A percentile compares a stretch with the other conserved stretches of the same genome.
These are phyloP conservation scores for Acromyrmex charruanus DNA, from an alignment of 1,140 invertebrate genomes.

Conservation along the genomic window DNA sequence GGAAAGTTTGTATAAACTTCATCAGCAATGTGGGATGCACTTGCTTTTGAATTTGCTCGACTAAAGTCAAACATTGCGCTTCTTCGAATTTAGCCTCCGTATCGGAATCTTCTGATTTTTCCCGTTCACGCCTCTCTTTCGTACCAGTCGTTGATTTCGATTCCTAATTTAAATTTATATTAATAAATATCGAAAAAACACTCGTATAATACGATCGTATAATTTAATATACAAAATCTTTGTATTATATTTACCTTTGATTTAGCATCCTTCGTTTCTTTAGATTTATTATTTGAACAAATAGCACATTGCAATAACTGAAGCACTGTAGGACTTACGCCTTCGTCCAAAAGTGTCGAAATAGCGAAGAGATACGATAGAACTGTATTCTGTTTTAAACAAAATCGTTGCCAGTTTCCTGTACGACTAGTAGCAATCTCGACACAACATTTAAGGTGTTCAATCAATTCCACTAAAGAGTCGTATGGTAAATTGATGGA, in stretches of 20 bases:
- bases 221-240: slow-evolving; percentile 61
- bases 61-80: slow-evolving; percentile 89
- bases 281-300: slow-evolving; percentile 87
- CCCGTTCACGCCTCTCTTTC: slow-evolving; percentile 88
- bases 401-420: slow-evolving; percentile 98
- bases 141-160: slow-evolving; percentile 79
- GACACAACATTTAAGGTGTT: slow-evolving; percentile 97
- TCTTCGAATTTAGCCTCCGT: slow-evolving; percentile 91
- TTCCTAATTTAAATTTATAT: slow-evolving; percentile 81
- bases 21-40: slow-evolving; percentile 90
- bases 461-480: slow-evolving; percentile 96
- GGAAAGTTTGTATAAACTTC: slow-evolving; percentile 95
- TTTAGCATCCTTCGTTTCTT: slow-evolving; percentile 77
- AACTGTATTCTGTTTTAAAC: slow-evolving; percentile 92
- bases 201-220: not conserved
- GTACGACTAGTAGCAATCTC: slow-evolving; percentile 97
- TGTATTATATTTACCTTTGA: slow-evolving; percentile 79
- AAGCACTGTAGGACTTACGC: slow-evolving; percentile 96
- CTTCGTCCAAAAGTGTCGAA: slow-evolving; percentile 93
- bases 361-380: slow-evolving; percentile 84
- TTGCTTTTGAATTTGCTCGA: slow-evolving; percentile 91
- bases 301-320: slow-evolving; percentile 96
- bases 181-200: not conserved
- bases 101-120: slow-evolving; percentile 90
- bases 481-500: slow-evolving; percentile 92